These are phyloP conservation scores for Ophion costatus DNA, from an alignment of 2,888 invertebrate genomes.

Conservation along the genomic window DNA sequence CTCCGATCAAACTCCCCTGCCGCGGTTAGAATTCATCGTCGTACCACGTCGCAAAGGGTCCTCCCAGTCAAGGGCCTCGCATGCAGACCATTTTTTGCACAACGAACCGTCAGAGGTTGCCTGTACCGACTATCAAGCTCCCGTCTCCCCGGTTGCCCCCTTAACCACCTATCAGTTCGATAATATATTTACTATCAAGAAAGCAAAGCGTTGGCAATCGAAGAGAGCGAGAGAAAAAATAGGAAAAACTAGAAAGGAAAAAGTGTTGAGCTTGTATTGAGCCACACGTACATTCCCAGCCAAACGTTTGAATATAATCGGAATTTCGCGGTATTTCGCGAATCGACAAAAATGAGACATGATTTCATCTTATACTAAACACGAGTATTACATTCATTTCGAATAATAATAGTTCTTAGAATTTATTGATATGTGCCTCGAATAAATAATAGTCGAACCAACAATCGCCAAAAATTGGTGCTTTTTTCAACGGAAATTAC, in stretches of 20 bases:
- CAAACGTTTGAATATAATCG: neutral
- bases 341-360: no score
- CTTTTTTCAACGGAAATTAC: no score
- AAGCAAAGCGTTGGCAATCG: slow-evolving; percentile 57
- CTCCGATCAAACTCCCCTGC: slow-evolving; percentile 45
- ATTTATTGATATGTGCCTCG: no score
- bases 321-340: no score
- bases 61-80: slow-evolving; percentile 70
- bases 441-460: no score
- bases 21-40: slow-evolving; percentile 55
- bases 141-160: slow-evolving; percentile 15
- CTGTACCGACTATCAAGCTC: slow-evolving; percentile 9
- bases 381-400: no score
- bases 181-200: slow-evolving; percentile 71
- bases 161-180: slow-evolving; percentile 65
- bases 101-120: slow-evolving; percentile 38
- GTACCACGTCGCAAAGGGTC: slow-evolving; percentile 59
- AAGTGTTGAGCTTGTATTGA: slow-evolving; percentile 21
- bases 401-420: no score
- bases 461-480: no score
- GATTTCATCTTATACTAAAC: no score
- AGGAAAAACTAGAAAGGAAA: neutral
- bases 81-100: slow-evolving; percentile 77
- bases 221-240: slow-evolving; percentile 15
- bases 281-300: slow-evolving; percentile 3